These are phyloP conservation scores for Ectemnius continuus DNA, from an alignment of 2,888 invertebrate genomes.

Conservation along the genomic window DNA sequence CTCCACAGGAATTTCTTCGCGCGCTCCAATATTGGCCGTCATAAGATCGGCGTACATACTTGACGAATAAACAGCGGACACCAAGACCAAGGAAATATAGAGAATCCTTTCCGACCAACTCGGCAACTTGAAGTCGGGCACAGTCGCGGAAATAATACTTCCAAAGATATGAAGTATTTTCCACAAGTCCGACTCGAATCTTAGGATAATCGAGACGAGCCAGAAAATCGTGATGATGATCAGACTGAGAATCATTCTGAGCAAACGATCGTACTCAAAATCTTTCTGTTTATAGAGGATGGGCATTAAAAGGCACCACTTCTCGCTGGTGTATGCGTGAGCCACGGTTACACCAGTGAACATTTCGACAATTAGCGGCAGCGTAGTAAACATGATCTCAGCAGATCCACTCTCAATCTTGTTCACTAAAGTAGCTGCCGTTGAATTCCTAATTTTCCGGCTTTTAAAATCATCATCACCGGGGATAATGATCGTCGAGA, in stretches of 20 bases:
- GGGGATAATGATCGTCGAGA: conserved; percentile 1
- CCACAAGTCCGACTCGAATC: conserved; percentile 36
- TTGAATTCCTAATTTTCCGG: neutral
- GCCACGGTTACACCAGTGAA: neutral
- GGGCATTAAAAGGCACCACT: conserved; percentile 32
- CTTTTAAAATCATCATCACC: rapidly evolving
- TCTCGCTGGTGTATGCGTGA: conserved; percentile 16
- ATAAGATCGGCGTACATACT: conserved; percentile 31
- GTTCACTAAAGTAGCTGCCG: neutral
- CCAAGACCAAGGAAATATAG: neutral
- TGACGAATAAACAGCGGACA: conserved; percentile 23
- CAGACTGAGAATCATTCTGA: neutral
- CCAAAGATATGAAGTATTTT: conserved; percentile 35
- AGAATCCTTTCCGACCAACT: conserved; percentile 10
- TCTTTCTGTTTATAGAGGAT: neutral
- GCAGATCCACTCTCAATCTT: conserved; percentile 16
- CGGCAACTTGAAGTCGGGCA: neutral
- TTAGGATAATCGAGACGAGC: conserved; percentile 13
- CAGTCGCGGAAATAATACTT: conserved; percentile 14
- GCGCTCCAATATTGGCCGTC: neutral
- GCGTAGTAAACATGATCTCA: conserved; percentile 21
- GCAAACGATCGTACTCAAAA: neutral
- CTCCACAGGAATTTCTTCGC: neutral
- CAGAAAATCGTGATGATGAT: conserved; percentile 22
- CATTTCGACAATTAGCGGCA: neutral